Evolutionary conservation across 37 sponge, comb jelly and placozoan genomes (phyloP).

Genomic region (Petrosia ficiformis): DNA sequence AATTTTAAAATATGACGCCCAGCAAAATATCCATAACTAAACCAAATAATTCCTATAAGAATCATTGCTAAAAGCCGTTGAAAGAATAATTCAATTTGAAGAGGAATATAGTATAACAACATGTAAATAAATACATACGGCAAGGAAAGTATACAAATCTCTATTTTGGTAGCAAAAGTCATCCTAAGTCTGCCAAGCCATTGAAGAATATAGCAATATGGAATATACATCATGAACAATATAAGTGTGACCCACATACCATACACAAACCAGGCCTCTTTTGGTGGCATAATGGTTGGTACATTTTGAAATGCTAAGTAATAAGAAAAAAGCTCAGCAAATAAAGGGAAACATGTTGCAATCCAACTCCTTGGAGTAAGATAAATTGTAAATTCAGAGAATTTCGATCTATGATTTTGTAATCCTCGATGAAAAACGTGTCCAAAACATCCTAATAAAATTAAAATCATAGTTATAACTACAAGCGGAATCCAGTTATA

Average conservation of each 20-base stretch:
- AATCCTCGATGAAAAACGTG: neutral
- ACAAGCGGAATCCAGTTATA: neutral
- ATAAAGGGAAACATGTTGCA: neutral
- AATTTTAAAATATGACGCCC: too few species aligned
- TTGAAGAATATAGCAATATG: too few species aligned
- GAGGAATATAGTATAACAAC: too few species aligned
- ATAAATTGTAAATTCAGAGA: neutral
- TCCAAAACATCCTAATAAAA: neutral
- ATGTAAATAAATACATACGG: too few species aligned
- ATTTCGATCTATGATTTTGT: neutral
- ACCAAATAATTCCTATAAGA: too few species aligned
- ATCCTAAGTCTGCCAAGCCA: too few species aligned
- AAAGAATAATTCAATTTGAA: too few species aligned
- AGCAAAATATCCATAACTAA: too few species aligned
- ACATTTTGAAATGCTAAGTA: neutral
- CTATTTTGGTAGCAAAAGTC: too few species aligned
- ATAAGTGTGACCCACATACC: neutral
- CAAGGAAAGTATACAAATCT: too few species aligned
- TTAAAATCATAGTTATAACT: neutral
- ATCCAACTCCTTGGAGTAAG: neutral
- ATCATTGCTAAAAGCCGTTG: too few species aligned
- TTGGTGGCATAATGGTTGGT: neutral
- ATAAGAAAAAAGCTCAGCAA: neutral
- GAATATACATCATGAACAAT: too few species aligned
- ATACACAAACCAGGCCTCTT: neutral